Conservation (phyloP, 2,113 vertebrate species). For the Gallinago jamesoni region DNA sequence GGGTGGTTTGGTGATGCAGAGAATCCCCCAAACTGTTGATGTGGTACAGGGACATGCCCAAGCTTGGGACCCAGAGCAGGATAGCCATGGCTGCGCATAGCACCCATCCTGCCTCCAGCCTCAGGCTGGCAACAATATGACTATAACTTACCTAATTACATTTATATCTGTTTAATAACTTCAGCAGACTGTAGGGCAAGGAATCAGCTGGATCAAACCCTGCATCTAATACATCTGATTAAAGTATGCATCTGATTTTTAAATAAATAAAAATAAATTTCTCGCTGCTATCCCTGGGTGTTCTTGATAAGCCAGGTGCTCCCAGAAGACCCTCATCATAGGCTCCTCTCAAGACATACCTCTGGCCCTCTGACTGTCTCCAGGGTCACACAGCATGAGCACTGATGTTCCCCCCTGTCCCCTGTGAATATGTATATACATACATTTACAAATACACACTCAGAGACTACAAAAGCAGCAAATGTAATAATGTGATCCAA, state of each 20-base stretch:
- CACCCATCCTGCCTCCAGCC: background rate
- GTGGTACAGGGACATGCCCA: background rate
- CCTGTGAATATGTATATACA: background rate
- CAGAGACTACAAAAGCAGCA: slow-evolving; percentile 33
- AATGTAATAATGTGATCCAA: slow-evolving; percentile 67
- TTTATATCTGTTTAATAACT: background rate
- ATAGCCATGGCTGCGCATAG: background rate
- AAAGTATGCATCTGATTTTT: background rate
- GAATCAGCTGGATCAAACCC: background rate
- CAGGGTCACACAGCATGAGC: background rate
- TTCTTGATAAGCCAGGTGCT: background rate
- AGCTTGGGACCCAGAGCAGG: background rate
- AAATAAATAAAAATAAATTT: background rate
- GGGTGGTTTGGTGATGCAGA: background rate
- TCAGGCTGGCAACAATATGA: background rate
- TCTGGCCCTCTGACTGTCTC: background rate
- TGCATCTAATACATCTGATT: background rate
- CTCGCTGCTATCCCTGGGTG: background rate
- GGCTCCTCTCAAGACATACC: too few species aligned
- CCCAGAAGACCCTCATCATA: background rate
- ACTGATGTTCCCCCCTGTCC: background rate
- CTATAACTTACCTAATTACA: background rate
- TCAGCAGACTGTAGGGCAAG: background rate
- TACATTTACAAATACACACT: background rate
- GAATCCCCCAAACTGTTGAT: background rate